Evolutionary conservation across 2,797 vertebrate species (phyloP).

Genomic region (Sebastes matsubarae): DNA sequence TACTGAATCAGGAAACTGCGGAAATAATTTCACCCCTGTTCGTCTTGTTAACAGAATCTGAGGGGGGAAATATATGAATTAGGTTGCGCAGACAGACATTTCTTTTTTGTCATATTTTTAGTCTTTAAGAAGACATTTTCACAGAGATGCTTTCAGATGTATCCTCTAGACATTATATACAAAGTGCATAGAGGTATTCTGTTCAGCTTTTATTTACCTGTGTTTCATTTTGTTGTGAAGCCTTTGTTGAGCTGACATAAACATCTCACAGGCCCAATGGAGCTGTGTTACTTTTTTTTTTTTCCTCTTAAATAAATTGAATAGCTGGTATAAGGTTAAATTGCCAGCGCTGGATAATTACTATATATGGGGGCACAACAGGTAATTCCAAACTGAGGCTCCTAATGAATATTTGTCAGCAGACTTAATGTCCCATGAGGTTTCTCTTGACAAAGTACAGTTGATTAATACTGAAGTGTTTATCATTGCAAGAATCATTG

Average conservation of each 20-base stretch:
- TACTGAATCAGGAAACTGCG: constrained; percentile 9
- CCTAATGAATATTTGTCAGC: constrained; percentile 66
- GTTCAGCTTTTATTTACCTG: constrained; percentile 49
- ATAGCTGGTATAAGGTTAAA: constrained; percentile 39
- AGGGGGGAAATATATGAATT: constrained; percentile 12
- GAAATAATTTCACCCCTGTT: constrained; percentile 27
- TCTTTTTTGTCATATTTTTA: constrained; percentile 55
- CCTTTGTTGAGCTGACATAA: constrained; percentile 58
- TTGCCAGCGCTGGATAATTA: constrained; percentile 55
- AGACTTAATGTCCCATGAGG: constrained; percentile 41
- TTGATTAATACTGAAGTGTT: constrained; percentile 40
- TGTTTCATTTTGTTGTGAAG: constrained; percentile 52
- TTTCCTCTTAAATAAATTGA: constrained; percentile 29
- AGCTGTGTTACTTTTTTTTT: constrained; percentile 27
- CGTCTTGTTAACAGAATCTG: constrained; percentile 34
- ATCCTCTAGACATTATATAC: constrained; percentile 57
- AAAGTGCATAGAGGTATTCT: constrained; percentile 48
- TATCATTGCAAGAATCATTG: constrained; percentile 4
- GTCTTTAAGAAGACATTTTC: constrained; percentile 43
- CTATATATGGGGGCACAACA: constrained; percentile 36
- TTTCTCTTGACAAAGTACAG: constrained; percentile 49
- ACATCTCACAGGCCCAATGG: constrained; percentile 51
- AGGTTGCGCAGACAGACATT: constrained; percentile 44
- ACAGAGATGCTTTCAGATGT: constrained; percentile 38
- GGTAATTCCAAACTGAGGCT: constrained; percentile 43